Base-by-base conservation (phyloP, 2,797 vertebrate species). In the Sebastes matsubarae region DNA sequence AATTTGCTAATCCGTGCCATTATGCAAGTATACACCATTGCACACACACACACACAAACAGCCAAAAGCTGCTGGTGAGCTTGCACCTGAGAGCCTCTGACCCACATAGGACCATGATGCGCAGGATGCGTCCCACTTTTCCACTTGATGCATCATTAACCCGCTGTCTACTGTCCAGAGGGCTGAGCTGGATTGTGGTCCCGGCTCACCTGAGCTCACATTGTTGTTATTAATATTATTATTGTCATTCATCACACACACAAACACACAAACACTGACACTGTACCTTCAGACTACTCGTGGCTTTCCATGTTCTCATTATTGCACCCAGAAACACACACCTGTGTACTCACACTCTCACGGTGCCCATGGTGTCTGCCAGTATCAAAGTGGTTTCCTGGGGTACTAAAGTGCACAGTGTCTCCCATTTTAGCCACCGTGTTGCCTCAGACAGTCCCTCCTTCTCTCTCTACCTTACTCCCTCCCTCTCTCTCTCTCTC, bases 381-480 rank as follows among this genome's bases (percentile, higher is more conserved):
- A 66, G 66, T 83, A 83, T 85, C 74, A 90, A 79, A 92, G 87
- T 82, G 79, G 36, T 89, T 82, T 91, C 70, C 79, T 75, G 70
- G 59, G 82, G 71, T 84, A 83, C 76, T 80, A 71, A 93, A 87
- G 83, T 89, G 79, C 79, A 83, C 76, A 63, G 55, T 74, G 83
- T 77, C 89, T 87, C 80, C 85, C 84, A 86, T 93, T 87, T 90
- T 89, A 88, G 80, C 88, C 77, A 68, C 81, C 58, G 61, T 80
- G 63, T 75, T 88, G 69, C 73, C 80, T 82, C 87, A 87, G 68
- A 71, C 57, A 80, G 42, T 85, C 79, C 73, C 76, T 84, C 73
- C 29, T 72, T 75, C 81, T 68, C 73, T 52, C 50, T 75, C 72
- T 61, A 55, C 10, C 75, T 50, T 22, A 18, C 42, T 67, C 30